Evolutionary conservation across 2,888 invertebrate genomes (phyloP), one percentile per base, ranked within the genome.

Genomic region (Drosophila melanosoma): DNA sequence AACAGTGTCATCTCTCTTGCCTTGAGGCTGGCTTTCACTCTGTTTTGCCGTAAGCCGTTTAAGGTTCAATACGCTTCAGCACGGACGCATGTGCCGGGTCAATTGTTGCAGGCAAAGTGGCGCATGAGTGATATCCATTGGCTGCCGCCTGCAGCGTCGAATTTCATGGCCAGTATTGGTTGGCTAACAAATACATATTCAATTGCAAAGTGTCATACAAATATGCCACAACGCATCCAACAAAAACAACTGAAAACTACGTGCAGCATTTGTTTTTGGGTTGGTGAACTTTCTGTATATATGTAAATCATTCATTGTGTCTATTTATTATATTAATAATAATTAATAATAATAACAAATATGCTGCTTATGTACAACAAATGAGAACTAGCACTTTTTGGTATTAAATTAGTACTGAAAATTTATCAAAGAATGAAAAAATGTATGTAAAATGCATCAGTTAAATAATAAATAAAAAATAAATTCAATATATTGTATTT

Each of bases 111-210:
- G 72, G 57, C 73, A 72, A 76, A 75, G 32, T 63, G 78, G 65
- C 88, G 77, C 54, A 89, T 85, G 83, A 79, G 77, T 72, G 74
- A 82, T 85, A 73, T 76, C 74, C 63, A 61, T 62, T 49, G 66
- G 64, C 68, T 40, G 42, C 42, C 12, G n/a, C n/a, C 26, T 26
- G 36, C 36, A 26, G 12, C 17, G 40, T 15, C 38, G 29, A 12
- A 48, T 15, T 53, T 61, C 33, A 17, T 17, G 17, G 26, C 33
- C 54, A 72, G 6, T 45, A 11, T 36, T 20, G 23, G 29, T 11
- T 12, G 38, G 26, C 38, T 17, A 38, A 12, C 23, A 53, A 32
- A 45, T 45, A 53, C 42, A 29, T 63, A 60, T 57, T 79, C 71
- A 72, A 74, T 74, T 81, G 53, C 69, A 79, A 10, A 23, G 10